Evolutionary conservation across 2,113 vertebrate genomes (phyloP).

Genomic region (Sterna hirundo): DNA sequence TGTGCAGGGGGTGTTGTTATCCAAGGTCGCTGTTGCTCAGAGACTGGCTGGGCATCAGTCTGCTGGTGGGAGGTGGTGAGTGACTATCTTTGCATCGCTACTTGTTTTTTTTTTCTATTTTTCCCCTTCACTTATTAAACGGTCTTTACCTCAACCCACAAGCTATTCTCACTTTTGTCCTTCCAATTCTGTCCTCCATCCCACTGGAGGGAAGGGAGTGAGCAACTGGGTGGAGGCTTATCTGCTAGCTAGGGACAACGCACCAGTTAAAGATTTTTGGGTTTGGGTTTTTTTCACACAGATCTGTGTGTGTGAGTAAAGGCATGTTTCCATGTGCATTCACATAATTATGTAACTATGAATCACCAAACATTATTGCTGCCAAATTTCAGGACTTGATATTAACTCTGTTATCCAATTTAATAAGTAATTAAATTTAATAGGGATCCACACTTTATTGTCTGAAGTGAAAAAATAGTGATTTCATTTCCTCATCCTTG

Average conservation of each 20-base stretch:
- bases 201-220: too few relatives aligned
- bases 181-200: not conserved
- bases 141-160: not conserved
- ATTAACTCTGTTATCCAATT: not conserved
- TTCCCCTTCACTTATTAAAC: not conserved
- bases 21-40: not conserved
- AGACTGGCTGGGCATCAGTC: not conserved
- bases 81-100: not conserved
- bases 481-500: not conserved
- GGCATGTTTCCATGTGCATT: not conserved
- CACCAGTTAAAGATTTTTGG: not conserved
- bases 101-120: not conserved
- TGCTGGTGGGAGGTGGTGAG: not conserved
- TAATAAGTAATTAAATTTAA: not conserved
- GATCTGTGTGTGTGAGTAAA: not conserved
- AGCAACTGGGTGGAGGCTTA: fast-evolving
- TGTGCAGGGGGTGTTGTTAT: not conserved
- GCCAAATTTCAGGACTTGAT: not conserved
- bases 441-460: not conserved
- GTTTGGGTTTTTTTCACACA: not conserved
- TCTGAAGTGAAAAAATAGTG: not conserved
- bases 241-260: not conserved
- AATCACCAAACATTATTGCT: not conserved
- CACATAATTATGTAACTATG: not conserved
- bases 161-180: not conserved